Percentiles rank a stretch among this genome's conserved stretches.
These are phyloP conservation scores for Mormyrus hasselquistii DNA, from an alignment of 2,797 vertebrate genomes.

Conservation along the genomic window DNA sequence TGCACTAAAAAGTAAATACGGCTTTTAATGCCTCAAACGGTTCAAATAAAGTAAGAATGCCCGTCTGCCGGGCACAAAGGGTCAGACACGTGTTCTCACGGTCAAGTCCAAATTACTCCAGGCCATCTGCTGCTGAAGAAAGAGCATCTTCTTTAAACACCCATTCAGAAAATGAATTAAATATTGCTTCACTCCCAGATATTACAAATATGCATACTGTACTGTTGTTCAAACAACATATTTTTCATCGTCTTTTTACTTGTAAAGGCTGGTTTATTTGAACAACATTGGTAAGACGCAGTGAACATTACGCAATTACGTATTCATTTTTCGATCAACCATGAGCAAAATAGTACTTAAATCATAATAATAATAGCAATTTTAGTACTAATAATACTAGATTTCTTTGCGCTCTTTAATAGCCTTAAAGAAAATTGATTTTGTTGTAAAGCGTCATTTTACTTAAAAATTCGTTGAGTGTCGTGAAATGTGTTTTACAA, in stretches of 20 bases:
- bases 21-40: not conserved
- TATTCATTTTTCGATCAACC: not conserved
- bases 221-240: not conserved
- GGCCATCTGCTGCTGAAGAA: not conserved
- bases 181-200: not conserved
- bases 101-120: conserved; percentile 23
- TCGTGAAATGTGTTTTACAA: not conserved
- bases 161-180: not conserved
- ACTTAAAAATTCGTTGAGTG: not conserved
- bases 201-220: not conserved
- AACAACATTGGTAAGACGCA: not conserved
- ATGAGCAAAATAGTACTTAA: not conserved
- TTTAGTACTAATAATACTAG: not conserved
- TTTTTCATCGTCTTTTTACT: not conserved
- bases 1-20: conserved; percentile 7
- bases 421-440: not conserved
- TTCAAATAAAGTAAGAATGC: not conserved
- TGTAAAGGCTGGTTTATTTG: not conserved
- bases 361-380: not conserved
- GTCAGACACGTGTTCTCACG: conserved; percentile 27
- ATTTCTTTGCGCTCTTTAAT: not conserved
- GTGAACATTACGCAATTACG: not conserved
- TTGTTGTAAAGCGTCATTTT: not conserved
- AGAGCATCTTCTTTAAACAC: not conserved
- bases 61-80: conserved; percentile 13